These are phyloP conservation scores for Sycophila texana DNA, from an alignment of 2,888 invertebrate species.

Conservation along the genomic window DNA sequence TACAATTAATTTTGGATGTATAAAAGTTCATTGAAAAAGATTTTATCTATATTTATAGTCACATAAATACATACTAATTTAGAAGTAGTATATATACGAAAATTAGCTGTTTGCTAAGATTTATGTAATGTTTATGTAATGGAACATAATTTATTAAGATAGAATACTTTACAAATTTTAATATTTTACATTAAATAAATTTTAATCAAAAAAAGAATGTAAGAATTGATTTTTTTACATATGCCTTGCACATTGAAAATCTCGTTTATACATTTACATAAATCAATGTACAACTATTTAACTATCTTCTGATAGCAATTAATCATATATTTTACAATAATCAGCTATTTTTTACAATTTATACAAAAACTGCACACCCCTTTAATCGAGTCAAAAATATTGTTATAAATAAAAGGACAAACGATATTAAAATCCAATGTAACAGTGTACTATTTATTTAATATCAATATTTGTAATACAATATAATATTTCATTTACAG, in stretches of 20 bases:
- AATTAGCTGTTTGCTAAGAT: constrained; percentile 16
- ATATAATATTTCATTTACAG: constrained; percentile 33
- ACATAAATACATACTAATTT: constrained; percentile 1
- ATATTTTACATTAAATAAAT: constrained; percentile 38
- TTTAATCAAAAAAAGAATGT: constrained; percentile 36
- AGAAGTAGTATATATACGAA: not conserved
- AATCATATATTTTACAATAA: too few relatives aligned
- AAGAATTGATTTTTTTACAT: not conserved
- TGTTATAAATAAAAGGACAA: not conserved
- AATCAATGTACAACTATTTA: too few relatives aligned
- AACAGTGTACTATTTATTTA: constrained; percentile 45
- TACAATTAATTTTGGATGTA: constrained; percentile 16
- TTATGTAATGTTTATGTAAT: constrained; percentile 25
- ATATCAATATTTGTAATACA: constrained; percentile 32
- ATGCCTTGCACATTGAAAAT: too few relatives aligned
- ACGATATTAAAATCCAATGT: constrained; percentile 7
- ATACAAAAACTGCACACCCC: not conserved
- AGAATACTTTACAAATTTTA: constrained; percentile 16
- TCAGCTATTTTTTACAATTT: not conserved
- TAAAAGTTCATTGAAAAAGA: constrained; percentile 19
- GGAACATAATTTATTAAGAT: constrained; percentile 38
- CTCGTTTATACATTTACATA: too few relatives aligned
- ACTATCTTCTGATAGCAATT: too few relatives aligned
- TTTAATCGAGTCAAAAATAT: constrained; percentile 4
- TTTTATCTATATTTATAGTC: not conserved